Evolutionary conservation across 2,888 invertebrate genomes (phyloP), one percentile per base, ranked within the genome.

Genomic region (Eutolmus rufibarbis): DNA sequence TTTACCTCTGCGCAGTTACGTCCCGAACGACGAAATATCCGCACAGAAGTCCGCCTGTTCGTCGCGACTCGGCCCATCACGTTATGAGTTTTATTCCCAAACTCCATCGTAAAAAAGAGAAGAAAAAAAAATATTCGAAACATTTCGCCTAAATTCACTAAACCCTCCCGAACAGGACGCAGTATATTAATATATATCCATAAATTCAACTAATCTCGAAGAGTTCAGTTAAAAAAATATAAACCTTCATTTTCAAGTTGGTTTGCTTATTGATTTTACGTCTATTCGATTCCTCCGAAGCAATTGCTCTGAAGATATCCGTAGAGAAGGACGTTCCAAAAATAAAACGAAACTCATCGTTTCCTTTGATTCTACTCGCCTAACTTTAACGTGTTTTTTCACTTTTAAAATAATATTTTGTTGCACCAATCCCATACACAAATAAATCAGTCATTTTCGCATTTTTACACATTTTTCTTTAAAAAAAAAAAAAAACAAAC

Each of bases 361-460:
- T 66, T 66, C 66, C 66, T 66, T 28, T 66, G 66, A 23, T 66
- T 66, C 66, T 66, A 66, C 66, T 66, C 66, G 66, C 66, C 66
- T 66, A 66, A 66, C 28, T 66, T 66, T 66, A 66, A 66, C 66
- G 66, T 51, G 0, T 16, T 46, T 16, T 46, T 46, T 46, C 12
- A 2, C 4, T 46, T 46, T 78, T 78, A 28, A 78, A 78, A 78
- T 85, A 74, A 43, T 74, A 85, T 40, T 85, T 74, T 85, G 74
- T 85, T 85, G 85, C 85, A 85, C 85, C 85, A 74, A 74, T 85
- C 85, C 85, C 85, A 74, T 74, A 74, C 28, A 74, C 43, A 74
- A 85, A 57, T 57, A 79, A 84, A 28, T 85, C 85, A 85, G 85
- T 85, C 85, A 43, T 74, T 85, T 84, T 85, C 74, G 74, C 74